Evolutionary conservation across 1,140 invertebrate species (phyloP), one percentile per base, ranked within the genome.

Genomic region (Saxidomus purpurata): DNA sequence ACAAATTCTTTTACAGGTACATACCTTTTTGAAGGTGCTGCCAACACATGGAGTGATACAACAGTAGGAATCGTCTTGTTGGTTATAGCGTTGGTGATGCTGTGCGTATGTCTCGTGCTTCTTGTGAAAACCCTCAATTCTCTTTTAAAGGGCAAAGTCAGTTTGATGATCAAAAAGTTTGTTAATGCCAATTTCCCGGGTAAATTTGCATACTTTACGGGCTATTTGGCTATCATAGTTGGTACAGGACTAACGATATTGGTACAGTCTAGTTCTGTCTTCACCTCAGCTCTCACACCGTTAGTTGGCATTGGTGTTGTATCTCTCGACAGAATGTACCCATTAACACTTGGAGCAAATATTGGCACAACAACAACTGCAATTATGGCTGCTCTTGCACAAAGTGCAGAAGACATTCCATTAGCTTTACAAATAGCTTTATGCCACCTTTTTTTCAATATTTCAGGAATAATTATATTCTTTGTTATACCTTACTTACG

Each of bases 391-490:
- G 95, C 96, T 1, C 93, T 97, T 28, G 96, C 97, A 94, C 96
- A 22, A 76, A 81, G 59, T 92, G 95, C 40, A 90, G 93, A 19
- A 55, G 89, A 59, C 91, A 92, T 49, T 87, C 96, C 3, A 93
- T 97, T n/a, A 13, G 63, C 82, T 71, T 36, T 85, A 22, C 43
- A 85, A 55, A 85, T 85, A 11, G 19, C 82, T 52, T 74, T 85
- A 34, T 71, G 96, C 90, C 97, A 97, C 94, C 93, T 97, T 0
- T 96, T 97, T 61, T 97, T 97, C 93, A 97, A 97, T 93, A 83
- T 97, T 6, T 94, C 96, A 22, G 97, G 97, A 2, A 97, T 97
- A 49, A n/a, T 97, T 0, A 59, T 97, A 0, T 97, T 97, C 93
- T 97, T 97, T 91, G 96, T 97, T 0, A 94, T 97, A 28, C 97